Conservation (phyloP, 2,797 vertebrate genomes). For the Phrynocephalus vlangalii region DNA sequence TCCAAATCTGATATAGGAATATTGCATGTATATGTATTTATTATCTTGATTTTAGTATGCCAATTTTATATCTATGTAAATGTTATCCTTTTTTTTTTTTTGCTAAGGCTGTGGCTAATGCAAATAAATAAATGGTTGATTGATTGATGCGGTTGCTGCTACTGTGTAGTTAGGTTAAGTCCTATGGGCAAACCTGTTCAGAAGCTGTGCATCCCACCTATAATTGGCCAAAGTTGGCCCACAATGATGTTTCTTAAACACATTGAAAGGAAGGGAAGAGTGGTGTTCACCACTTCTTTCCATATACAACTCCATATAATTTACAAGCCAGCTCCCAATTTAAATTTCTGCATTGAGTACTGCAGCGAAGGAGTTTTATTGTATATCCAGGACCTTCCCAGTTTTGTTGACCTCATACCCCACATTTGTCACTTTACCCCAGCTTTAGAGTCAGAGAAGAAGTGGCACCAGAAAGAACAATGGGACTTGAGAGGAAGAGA, state of each 20-base stretch:
- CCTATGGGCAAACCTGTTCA: neutral
- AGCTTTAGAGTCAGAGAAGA: neutral
- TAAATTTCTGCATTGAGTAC: no score
- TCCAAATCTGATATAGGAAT: no score
- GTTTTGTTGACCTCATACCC: neutral
- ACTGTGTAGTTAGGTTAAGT: neutral
- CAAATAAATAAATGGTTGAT: no score
- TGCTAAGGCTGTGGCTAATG: no score
- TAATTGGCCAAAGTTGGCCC: neutral
- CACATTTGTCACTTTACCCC: neutral
- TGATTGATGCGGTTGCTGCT: neutral
- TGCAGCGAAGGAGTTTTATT: neutral
- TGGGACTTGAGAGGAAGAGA: neutral
- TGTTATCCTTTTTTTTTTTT: no score
- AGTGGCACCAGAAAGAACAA: neutral
- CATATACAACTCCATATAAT: no score
- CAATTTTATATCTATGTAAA: no score
- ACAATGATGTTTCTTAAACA: neutral
- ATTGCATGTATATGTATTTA: no score
- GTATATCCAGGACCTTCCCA: neutral
- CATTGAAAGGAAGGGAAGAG: neutral
- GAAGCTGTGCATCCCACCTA: conserved; percentile 1
- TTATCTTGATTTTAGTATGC: no score
- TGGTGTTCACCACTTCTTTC: neutral
- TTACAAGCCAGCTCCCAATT: no score